Evolutionary conservation across 2,113 vertebrate genomes (phyloP).

Genomic region (Lampris megalopsis): DNA sequence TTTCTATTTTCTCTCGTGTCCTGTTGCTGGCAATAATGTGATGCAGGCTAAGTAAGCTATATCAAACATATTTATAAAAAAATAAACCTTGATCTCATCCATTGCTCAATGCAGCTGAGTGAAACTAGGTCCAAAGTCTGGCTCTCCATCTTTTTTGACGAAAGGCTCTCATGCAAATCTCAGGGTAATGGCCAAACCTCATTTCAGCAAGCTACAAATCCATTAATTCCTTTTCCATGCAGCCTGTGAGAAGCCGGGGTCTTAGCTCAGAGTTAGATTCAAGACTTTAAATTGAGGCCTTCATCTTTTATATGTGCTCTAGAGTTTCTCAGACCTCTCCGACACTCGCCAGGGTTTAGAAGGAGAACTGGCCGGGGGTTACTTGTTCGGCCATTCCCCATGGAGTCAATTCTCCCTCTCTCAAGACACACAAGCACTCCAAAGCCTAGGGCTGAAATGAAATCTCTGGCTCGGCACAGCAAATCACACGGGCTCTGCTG

Average conservation of each 20-base stretch:
- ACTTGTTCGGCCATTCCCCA: constrained; percentile 36
- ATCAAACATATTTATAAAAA: constrained; percentile 27
- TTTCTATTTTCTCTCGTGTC: background rate
- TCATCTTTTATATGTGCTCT: constrained; percentile 61
- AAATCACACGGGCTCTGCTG: constrained; percentile 41
- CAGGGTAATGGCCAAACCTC: constrained; percentile 30
- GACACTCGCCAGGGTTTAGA: constrained; percentile 60
- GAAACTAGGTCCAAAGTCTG: constrained; percentile 23
- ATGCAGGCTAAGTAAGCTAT: constrained; percentile 13
- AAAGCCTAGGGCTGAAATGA: constrained; percentile 65
- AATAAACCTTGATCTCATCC: constrained; percentile 42
- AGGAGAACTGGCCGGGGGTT: constrained; percentile 55
- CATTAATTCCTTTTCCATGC: constrained; percentile 44
- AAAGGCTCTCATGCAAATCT: constrained; percentile 52
- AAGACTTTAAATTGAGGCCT: constrained; percentile 45
- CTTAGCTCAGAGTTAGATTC: background rate
- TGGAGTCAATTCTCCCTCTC: constrained; percentile 52
- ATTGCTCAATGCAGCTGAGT: constrained; percentile 19
- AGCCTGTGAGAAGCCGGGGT: constrained; percentile 40
- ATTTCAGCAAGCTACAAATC: constrained; percentile 43
- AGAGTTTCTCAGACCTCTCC: constrained; percentile 66
- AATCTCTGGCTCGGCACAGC: constrained; percentile 53
- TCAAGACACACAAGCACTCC: constrained; percentile 48
- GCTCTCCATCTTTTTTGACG: constrained; percentile 11
- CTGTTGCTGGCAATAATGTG: constrained; percentile 9